Evolutionary conservation across 2,797 vertebrate genomes (phyloP).

Genomic region (Rhinophrynus dorsalis): DNA sequence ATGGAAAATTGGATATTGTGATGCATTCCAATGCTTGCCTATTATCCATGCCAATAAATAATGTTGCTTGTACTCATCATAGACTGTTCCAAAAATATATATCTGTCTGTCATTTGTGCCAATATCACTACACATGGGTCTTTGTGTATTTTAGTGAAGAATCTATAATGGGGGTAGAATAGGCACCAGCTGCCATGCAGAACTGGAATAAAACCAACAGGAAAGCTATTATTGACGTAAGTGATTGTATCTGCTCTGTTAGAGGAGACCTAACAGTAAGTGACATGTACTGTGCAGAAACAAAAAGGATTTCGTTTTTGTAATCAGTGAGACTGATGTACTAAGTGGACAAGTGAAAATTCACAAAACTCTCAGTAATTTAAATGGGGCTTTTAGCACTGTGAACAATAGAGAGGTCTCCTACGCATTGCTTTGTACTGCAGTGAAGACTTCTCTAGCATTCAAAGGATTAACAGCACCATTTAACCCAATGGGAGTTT

Average conservation of each 20-base stretch:
- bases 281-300: neutral
- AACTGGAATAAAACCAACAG: conserved; percentile 33
- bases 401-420: too few species aligned
- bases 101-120: conserved; percentile 17
- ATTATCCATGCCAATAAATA: conserved; percentile 9
- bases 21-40: neutral
- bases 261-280: conserved; percentile 14
- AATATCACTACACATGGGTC: conserved; percentile 31
- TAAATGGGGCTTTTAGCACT: too few species aligned
- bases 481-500: too few species aligned
- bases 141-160: conserved; percentile 28
- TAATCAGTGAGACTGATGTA: too few species aligned
- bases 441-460: too few species aligned
- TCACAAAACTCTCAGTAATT: too few species aligned
- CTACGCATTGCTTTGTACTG: too few species aligned
- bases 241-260: conserved; percentile 37
- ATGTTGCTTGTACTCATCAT: conserved; percentile 18
- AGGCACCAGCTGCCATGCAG: conserved; percentile 31
- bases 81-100: conserved; percentile 17
- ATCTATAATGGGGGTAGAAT: conserved; percentile 28
- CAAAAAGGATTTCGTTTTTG: conserved; percentile 16
- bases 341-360: too few species aligned
- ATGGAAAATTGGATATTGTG: conserved; percentile 3
- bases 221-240: conserved; percentile 39
- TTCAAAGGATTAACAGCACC: too few species aligned